Conservation (phyloP, 2,113 vertebrate species). For the Erythrocercus mccallii region DNA sequence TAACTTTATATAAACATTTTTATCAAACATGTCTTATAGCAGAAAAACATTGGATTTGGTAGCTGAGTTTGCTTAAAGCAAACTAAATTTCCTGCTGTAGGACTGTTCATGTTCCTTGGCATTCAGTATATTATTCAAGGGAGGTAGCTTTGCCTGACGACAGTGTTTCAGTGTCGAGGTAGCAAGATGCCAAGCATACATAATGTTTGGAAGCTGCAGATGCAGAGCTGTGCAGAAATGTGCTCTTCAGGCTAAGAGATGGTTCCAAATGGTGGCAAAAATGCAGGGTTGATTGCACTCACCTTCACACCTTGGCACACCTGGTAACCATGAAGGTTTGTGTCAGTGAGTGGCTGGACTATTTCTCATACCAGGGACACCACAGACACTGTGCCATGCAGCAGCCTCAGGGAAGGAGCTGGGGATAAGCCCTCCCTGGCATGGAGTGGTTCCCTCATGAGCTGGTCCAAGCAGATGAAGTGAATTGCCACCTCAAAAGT, state of each 20-base stretch:
- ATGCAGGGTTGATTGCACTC: background rate
- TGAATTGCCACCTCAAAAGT: background rate
- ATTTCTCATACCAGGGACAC: background rate
- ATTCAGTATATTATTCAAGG: background rate
- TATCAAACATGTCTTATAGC: background rate
- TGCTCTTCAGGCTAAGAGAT: background rate
- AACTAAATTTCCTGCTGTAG: background rate
- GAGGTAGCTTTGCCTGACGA: background rate
- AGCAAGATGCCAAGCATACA: background rate
- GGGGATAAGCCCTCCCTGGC: background rate
- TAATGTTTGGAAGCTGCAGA: background rate
- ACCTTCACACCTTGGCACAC: background rate
- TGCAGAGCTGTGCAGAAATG: background rate
- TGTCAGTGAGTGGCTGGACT: background rate
- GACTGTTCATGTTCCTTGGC: background rate
- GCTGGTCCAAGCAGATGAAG: background rate
- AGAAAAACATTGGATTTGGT: background rate
- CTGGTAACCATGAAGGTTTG: background rate
- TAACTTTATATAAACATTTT: background rate
- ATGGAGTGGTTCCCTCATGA: background rate
- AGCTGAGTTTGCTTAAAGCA: background rate
- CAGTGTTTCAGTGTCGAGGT: background rate
- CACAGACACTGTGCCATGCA: background rate
- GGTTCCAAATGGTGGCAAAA: background rate
- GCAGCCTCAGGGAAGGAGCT: rapidly evolving